phyloP scores from a whole-genome alignment of 1,140 invertebrate genomes.

The Frieseomelitta varia region DNA sequence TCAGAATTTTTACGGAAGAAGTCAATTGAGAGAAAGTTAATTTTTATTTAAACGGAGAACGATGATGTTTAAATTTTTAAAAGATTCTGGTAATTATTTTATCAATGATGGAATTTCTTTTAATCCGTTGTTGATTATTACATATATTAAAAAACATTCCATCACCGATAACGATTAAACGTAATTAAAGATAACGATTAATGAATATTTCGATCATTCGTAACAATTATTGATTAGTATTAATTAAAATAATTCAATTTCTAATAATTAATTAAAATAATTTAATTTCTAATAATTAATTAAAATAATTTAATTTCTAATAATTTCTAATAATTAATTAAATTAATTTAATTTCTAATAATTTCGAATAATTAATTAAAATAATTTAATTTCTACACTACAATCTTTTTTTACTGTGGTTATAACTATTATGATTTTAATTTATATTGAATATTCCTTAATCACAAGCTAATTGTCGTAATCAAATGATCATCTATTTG shows the following conservation, averaged over 20 bases:
- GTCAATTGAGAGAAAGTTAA: not conserved
- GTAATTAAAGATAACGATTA: not conserved
- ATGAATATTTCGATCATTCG: not conserved
- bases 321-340: too few species aligned
- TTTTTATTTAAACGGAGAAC: not conserved
- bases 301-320: too few species aligned
- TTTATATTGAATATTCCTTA: not conserved
- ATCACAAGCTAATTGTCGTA: not conserved
- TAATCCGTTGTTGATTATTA: not conserved
- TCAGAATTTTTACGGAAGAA: too few species aligned
- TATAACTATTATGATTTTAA: not conserved
- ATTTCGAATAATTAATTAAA: too few species aligned
- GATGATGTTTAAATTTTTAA: too few species aligned
- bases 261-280: too few species aligned
- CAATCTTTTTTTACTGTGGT: not conserved
- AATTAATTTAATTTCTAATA: too few species aligned
- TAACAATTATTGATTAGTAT: not conserved
- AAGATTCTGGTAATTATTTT: too few species aligned
- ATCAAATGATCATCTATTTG: accelerated
- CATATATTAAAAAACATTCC: not conserved
- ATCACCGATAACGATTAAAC: not conserved
- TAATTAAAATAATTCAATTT: too few species aligned
- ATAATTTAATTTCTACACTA: too few species aligned
- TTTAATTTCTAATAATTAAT: too few species aligned
- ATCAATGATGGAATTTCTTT: not conserved